Conservation (phyloP, 2,797 vertebrate species). For the Salarias fasciatus region DNA sequence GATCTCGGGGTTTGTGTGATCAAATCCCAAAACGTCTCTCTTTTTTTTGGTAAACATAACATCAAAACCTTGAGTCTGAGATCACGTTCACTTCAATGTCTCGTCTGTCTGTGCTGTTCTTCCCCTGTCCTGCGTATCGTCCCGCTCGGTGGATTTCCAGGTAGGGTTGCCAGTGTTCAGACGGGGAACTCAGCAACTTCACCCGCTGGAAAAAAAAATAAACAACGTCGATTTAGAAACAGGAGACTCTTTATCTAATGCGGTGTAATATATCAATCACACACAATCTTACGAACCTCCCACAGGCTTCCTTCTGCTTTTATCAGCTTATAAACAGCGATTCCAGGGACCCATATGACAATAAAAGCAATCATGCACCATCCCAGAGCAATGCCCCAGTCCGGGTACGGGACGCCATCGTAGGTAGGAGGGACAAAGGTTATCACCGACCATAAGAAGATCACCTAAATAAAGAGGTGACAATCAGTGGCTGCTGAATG, state of each 20-base stretch:
- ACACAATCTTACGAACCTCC: slow-evolving; percentile 80
- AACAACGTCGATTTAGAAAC: background rate
- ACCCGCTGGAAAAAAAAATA: slow-evolving; percentile 81
- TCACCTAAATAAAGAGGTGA: slow-evolving; percentile 74
- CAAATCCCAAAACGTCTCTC: too few relatives aligned
- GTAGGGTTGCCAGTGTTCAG: slow-evolving; percentile 90
- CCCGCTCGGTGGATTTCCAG: slow-evolving; percentile 85
- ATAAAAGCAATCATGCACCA: slow-evolving; percentile 92
- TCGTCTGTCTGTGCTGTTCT: background rate
- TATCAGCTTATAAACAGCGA: slow-evolving; percentile 82
- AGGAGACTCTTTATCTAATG: background rate
- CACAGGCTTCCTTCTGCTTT: slow-evolving; percentile 82
- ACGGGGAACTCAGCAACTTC: slow-evolving; percentile 79
- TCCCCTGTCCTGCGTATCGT: slow-evolving; percentile 77
- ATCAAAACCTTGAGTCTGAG: slow-evolving; percentile 56
- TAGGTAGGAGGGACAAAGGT: slow-evolving; percentile 83
- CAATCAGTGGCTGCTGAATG: too few relatives aligned
- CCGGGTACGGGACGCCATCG: slow-evolving; percentile 81
- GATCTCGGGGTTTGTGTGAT: too few relatives aligned
- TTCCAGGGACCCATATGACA: slow-evolving; percentile 89
- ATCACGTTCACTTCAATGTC: slow-evolving; percentile 42
- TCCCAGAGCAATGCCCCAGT: slow-evolving; percentile 88
- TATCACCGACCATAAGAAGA: slow-evolving; percentile 90
- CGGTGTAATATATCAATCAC: too few relatives aligned
- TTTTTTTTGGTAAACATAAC: background rate